These are phyloP conservation scores for Pseudobourletiella spinata DNA, from an alignment of 1,140 invertebrate species.

Conservation along the genomic window DNA sequence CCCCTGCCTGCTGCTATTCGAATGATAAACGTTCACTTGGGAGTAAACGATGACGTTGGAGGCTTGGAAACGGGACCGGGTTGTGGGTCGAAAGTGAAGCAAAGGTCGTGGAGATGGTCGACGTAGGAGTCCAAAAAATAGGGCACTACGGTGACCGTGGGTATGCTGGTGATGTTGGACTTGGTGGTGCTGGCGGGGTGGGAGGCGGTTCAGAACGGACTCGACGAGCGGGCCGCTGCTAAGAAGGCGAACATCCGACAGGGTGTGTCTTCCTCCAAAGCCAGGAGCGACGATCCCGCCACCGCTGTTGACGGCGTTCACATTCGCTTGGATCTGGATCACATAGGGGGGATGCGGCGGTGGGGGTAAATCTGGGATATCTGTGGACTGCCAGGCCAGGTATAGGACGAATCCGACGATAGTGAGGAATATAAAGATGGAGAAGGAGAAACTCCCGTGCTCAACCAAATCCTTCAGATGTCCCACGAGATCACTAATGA, in stretches of 20 bases:
- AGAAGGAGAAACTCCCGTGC: neutral
- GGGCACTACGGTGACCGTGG: neutral
- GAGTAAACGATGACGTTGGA: constrained; percentile 30
- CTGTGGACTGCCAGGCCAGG: constrained; percentile 27
- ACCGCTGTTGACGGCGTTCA: neutral
- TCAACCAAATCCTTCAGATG: constrained; percentile 5
- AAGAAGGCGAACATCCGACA: neutral
- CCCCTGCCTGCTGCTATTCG: neutral
- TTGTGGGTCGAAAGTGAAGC: constrained; percentile 6
- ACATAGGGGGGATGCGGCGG: constrained; percentile 23
- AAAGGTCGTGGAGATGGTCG: constrained; percentile 3
- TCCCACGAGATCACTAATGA: constrained; percentile 23
- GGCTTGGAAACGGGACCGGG: constrained; percentile 1
- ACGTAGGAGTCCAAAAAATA: constrained; percentile 28
- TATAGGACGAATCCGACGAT: neutral
- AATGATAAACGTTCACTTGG: constrained; percentile 22
- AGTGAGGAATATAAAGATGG: constrained; percentile 12
- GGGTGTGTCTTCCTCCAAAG: too few relatives aligned
- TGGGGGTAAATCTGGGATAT: constrained; percentile 26
- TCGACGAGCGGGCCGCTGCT: neutral
- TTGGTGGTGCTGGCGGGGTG: neutral
- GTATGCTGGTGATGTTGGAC: neutral
- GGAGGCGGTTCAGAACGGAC: neutral
- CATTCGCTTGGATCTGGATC: constrained; percentile 21
- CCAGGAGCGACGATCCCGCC: neutral